These are phyloP conservation scores for Cephonodes hylas DNA, from an alignment of 2,888 invertebrate genomes.

Conservation along the genomic window DNA sequence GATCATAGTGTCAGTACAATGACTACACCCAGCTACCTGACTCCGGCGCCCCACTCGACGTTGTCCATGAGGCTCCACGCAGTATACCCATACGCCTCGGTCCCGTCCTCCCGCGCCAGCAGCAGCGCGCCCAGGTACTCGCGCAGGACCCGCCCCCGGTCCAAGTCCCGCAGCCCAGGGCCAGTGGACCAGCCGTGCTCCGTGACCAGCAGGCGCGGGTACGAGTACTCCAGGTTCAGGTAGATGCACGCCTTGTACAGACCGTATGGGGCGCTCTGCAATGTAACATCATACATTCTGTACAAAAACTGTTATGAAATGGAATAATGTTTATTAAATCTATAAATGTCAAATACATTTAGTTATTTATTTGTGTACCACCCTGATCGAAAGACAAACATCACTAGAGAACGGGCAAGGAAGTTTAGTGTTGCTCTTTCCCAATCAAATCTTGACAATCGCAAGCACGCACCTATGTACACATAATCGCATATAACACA, in stretches of 20 bases:
- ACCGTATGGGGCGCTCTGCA: conserved; percentile 65
- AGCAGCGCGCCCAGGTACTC: conserved; percentile 68
- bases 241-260: conserved; percentile 57
- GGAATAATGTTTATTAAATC: too few species aligned
- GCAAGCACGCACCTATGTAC: too few species aligned
- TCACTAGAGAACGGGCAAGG: too few species aligned
- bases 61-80: conserved; percentile 86
- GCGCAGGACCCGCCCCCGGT: conserved; percentile 60
- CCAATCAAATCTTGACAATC: too few species aligned
- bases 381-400: too few species aligned
- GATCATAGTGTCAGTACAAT: too few species aligned
- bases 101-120: conserved; percentile 74
- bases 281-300: conserved; percentile 7
- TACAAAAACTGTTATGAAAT: too few species aligned
- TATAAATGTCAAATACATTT: too few species aligned
- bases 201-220: conserved; percentile 66
- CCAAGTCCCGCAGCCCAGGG: conserved; percentile 62
- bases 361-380: too few species aligned
- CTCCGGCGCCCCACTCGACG: conserved; percentile 83
- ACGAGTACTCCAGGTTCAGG: conserved; percentile 54
- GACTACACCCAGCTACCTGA: too few species aligned
- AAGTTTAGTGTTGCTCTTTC: too few species aligned
- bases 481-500: too few species aligned
- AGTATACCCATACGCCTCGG: conserved; percentile 77
- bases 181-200: conserved; percentile 82